Evolutionary conservation across 1,140 invertebrate species (phyloP).

Genomic region (Bombus confusus): DNA sequence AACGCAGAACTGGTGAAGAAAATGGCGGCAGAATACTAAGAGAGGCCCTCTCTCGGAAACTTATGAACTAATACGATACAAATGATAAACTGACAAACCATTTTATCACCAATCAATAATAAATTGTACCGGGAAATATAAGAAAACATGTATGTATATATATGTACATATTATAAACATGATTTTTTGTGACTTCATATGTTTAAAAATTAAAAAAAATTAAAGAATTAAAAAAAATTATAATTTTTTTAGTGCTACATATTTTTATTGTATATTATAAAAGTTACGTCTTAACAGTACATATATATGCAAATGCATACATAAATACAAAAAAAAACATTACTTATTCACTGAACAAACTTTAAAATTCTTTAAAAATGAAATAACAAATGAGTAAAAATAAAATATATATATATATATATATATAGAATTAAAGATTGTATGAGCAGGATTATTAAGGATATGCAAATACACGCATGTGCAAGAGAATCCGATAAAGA

Average conservation of each 20-base stretch:
- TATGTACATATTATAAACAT: not conserved
- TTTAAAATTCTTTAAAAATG: not conserved
- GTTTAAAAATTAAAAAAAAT: not conserved
- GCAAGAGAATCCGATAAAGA: conserved; percentile 16
- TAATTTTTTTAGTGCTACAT: not conserved
- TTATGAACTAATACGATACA: not conserved
- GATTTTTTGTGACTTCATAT: not conserved
- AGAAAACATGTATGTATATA: not conserved
- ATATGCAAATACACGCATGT: conserved; percentile 43
- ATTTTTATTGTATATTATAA: not conserved
- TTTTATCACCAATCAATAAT: conserved; percentile 1
- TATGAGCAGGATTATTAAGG: not conserved
- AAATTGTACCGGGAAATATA: not conserved
- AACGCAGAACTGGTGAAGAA: conserved; percentile 60
- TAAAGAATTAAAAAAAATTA: not conserved
- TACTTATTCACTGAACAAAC: not conserved
- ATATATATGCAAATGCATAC: too few relatives aligned
- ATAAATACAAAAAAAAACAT: not conserved
- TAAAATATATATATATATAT: too few relatives aligned
- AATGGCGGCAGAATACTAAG: conserved; percentile 49
- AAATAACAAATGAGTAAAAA: not conserved
- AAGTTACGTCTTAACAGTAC: too few relatives aligned
- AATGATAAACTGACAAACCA: not conserved
- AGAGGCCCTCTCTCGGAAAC: not conserved
- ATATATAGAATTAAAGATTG: not conserved